Percentiles rank a stretch among this genome's conserved stretches.
These are phyloP conservation scores for Echinometra lucunter DNA, from an alignment of 53 echinoderm and acorn worm genomes.

Conservation along the genomic window DNA sequence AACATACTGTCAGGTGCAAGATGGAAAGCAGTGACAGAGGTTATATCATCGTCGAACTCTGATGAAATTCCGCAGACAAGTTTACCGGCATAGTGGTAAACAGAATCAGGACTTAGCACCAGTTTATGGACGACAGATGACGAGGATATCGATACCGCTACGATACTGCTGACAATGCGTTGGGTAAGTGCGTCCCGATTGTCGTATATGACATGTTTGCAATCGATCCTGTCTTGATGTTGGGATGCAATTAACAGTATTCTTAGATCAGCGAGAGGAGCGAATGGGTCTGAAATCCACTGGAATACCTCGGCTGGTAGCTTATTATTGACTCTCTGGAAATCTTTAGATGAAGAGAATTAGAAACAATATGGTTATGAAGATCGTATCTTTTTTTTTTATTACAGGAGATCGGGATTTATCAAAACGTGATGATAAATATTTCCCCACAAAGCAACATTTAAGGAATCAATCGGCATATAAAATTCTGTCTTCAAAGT, in stretches of 20 bases:
- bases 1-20: not conserved
- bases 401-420: too few relatives aligned
- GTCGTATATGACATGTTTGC: not conserved
- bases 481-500: too few relatives aligned
- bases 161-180: not conserved
- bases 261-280: not conserved
- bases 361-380: too few relatives aligned
- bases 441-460: too few relatives aligned
- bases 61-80: not conserved
- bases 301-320: not conserved
- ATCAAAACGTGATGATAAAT: too few relatives aligned
- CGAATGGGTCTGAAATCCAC: not conserved
- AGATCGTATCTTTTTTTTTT: too few relatives aligned
- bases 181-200: not conserved
- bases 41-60: not conserved
- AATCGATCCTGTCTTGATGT: not conserved
- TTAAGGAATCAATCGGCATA: too few relatives aligned
- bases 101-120: not conserved
- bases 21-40: not conserved
- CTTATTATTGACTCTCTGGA: not conserved
- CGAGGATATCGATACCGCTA: not conserved
- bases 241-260: not conserved
- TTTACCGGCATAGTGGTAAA: not conserved
- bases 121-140: not conserved
- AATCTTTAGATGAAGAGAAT: too few relatives aligned